Percentiles rank a stretch among this genome's conserved stretches.
Evolutionary conservation across 2,888 invertebrate species (phyloP).

Genomic region (Ophion ellenae): DNA sequence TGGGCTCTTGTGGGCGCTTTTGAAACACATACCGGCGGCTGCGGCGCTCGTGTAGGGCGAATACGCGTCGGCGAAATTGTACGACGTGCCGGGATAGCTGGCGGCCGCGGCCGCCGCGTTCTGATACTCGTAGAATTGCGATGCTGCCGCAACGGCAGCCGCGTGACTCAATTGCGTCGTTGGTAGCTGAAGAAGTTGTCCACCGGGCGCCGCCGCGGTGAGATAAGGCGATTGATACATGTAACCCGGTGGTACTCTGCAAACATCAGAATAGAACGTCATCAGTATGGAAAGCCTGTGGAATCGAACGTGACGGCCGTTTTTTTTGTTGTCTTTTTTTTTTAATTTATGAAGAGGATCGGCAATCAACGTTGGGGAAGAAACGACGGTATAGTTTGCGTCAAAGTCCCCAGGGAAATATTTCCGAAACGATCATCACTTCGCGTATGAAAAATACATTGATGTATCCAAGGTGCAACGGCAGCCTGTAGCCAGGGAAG

Average conservation of each 20-base stretch:
- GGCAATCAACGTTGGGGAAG: constrained; percentile 11
- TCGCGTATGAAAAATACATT: neutral
- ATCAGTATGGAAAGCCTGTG: neutral
- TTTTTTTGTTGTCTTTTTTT: neutral
- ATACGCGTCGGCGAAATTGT: constrained; percentile 90
- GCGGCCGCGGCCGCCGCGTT: constrained; percentile 89
- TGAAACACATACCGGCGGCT: constrained; percentile 86
- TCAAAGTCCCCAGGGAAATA: neutral
- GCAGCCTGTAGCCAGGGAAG: neutral
- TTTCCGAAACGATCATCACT: neutral
- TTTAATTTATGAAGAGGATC: constrained; percentile 33
- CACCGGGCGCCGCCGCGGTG: constrained; percentile 87
- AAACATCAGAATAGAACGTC: constrained; percentile 74
- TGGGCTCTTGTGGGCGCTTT: constrained; percentile 73
- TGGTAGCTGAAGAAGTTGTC: constrained; percentile 87
- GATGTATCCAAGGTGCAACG: neutral
- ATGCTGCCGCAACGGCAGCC: constrained; percentile 92
- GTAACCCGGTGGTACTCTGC: constrained; percentile 91
- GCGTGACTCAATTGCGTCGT: constrained; percentile 89
- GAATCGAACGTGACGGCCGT: no score
- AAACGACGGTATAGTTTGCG: constrained; percentile 8
- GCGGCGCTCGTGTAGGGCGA: constrained; percentile 88
- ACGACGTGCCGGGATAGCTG: constrained; percentile 90
- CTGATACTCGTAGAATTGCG: constrained; percentile 93
- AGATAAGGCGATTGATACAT: constrained; percentile 91